Conservation (phyloP, 1,140 invertebrate species). For the Diabrotica undecimpunctata region DNA sequence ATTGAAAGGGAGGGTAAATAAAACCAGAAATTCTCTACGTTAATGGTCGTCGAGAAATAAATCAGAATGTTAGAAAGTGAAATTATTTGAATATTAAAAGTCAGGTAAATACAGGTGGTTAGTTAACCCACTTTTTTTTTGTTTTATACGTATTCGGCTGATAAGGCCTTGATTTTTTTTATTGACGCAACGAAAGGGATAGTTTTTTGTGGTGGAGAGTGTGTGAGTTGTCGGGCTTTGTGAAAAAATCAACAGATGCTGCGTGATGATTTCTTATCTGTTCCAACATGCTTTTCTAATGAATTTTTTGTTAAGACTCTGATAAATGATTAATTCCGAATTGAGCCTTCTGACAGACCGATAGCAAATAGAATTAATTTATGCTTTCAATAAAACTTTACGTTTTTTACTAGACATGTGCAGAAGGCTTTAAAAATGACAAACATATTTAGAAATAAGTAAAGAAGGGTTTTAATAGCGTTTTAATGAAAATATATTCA, state of each 20-base stretch:
- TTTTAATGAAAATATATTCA: too few relatives aligned
- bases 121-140: constrained; percentile 18
- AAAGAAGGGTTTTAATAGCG: too few relatives aligned
- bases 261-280: constrained; percentile 15
- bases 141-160: not conserved
- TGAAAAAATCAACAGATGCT: constrained; percentile 24
- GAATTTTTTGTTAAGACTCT: constrained; percentile 12
- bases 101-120: constrained; percentile 29
- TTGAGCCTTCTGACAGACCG: constrained; percentile 4
- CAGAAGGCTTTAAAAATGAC: too few relatives aligned
- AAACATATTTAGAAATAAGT: too few relatives aligned
- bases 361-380: constrained; percentile 5
- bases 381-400: not conserved
- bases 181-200: constrained; percentile 24
- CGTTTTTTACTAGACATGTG: too few relatives aligned
- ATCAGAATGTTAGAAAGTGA: constrained; percentile 24
- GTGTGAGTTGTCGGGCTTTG: constrained; percentile 6
- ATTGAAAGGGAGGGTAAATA: constrained; percentile 7
- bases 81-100: constrained; percentile 29
- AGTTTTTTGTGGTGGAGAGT: constrained; percentile 20
- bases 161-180: constrained; percentile 1
- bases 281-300: constrained; percentile 18
- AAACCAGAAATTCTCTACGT: not conserved
- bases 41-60: constrained; percentile 1
- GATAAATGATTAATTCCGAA: constrained; percentile 18